Evolutionary conservation across 1,140 invertebrate species (phyloP).

Genomic region (Drosophila erecta): DNA sequence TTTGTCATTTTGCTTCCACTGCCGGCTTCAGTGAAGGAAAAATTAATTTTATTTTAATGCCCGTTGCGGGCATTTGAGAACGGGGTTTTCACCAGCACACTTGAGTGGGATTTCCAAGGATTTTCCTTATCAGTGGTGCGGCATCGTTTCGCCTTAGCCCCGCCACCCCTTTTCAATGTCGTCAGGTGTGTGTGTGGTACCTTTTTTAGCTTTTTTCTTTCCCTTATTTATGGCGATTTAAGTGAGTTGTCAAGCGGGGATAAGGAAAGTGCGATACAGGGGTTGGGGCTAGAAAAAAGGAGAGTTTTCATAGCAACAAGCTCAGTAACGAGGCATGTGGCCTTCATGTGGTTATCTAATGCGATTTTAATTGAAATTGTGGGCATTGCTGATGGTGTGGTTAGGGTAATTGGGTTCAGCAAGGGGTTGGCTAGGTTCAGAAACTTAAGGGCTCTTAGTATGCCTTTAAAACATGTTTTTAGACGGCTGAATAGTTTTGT

Average conservation of each 20-base stretch:
- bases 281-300: not conserved
- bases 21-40: constrained; percentile 29
- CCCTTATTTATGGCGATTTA: constrained; percentile 79
- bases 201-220: constrained; percentile 47
- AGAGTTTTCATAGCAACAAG: constrained; percentile 33
- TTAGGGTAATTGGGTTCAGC: constrained; percentile 6
- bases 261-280: constrained; percentile 11
- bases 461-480: not conserved
- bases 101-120: constrained; percentile 49
- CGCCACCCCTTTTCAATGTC: constrained; percentile 41
- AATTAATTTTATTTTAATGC: constrained; percentile 82
- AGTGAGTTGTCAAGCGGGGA: constrained; percentile 73
- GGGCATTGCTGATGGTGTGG: constrained; percentile 20
- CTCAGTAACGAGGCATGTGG: constrained; percentile 19
- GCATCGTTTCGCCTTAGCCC: constrained; percentile 29
- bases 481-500: no score
- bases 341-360: constrained; percentile 55
- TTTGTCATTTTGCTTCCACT: constrained; percentile 63
- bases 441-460: not conserved
- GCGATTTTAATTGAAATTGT: constrained; percentile 73
- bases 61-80: constrained; percentile 57
- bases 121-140: constrained; percentile 67
- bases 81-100: constrained; percentile 49
- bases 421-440: not conserved
- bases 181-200: constrained; percentile 63